These are phyloP conservation scores for Serrognathus titanus DNA, from an alignment of 2,888 invertebrate species.

Conservation along the genomic window DNA sequence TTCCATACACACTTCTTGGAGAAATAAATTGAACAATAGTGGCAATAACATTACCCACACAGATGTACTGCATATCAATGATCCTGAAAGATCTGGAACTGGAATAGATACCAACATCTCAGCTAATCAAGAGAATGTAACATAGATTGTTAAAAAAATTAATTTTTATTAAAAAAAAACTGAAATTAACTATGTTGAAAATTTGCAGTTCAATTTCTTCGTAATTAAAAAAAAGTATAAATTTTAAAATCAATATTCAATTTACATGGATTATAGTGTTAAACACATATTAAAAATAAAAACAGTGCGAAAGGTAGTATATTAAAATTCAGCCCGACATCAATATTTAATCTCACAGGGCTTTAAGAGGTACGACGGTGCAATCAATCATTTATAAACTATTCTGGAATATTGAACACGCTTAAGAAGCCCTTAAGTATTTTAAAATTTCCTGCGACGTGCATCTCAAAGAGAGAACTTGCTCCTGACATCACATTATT, in stretches of 20 bases:
- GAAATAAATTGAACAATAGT: too few relatives aligned
- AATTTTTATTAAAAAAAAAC: too few relatives aligned
- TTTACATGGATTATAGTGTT: constrained; percentile 14
- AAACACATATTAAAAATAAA: constrained; percentile 17
- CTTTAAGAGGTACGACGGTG: constrained; percentile 36
- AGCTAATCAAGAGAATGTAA: too few relatives aligned
- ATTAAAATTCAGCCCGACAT: constrained; percentile 27
- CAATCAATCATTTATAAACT: constrained; percentile 46
- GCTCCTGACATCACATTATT: constrained; percentile 15
- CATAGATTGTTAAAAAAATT: too few relatives aligned
- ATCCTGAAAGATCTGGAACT: too few relatives aligned
- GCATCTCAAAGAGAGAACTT: constrained; percentile 13
- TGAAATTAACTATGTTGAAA: too few relatives aligned
- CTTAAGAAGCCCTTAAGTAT: constrained; percentile 19
- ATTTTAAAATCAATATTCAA: constrained; percentile 11
- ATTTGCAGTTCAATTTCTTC: too few relatives aligned
- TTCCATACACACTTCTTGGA: too few relatives aligned
- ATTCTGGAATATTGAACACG: constrained; percentile 28
- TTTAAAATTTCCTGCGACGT: constrained; percentile 21
- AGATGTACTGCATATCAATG: too few relatives aligned
- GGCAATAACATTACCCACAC: too few relatives aligned
- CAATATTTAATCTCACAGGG: constrained; percentile 33
- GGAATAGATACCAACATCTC: too few relatives aligned
- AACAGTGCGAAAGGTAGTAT: constrained; percentile 10
- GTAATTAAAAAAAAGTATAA: background rate